Evolutionary conservation across 2,888 invertebrate genomes (phyloP), one percentile per base, ranked within the genome.

Genomic region (Gymnoscelis rufifasciata): DNA sequence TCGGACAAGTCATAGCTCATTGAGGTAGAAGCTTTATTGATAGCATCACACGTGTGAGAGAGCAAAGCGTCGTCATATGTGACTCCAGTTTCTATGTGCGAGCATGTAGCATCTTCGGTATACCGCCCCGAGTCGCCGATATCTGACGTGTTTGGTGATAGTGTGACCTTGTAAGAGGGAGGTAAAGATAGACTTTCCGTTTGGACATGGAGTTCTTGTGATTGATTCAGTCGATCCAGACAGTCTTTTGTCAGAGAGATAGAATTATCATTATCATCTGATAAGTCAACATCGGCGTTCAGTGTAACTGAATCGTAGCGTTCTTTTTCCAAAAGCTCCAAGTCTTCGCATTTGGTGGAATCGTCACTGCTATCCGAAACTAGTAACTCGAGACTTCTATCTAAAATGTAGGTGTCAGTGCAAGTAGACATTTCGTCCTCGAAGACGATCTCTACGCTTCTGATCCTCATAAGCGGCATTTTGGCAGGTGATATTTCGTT

Each of bases 401-500:
- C 87, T 7, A 84, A 56, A 7, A 80, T 56, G 2, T 72, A 78
- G 0, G 79, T 79, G 50, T 86, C 84, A 0, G 80, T 79, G 54
- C 81, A 86, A 26, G 83, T 71, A 23, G 87, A 86, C 73, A 87
- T 73, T 68, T 87, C 88, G 43, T 87, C 87, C 58, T 88, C 86
- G 58, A 87, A 88, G 1, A 87, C 81, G 7, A 88, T 88, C 67
- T 88, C 87, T 43, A 88, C 86, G 60, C 88, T 88, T 41, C 86
- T 64, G 43, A 87, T 88, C 51, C 87, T 76, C 84, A 87, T 84
- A 4, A 87, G 70, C 2, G 87, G 86, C 73, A 86, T 81, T 62
- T 83, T 87, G 4, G 73, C 65, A 0, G 83, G 87, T 1, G 87
- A 83, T 30, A 87, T 71, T 57, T 87, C 86, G 60, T 86, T 74